Conservation (phyloP, 2,113 vertebrate genomes). For the Pyxicephalus adspersus region DNA sequence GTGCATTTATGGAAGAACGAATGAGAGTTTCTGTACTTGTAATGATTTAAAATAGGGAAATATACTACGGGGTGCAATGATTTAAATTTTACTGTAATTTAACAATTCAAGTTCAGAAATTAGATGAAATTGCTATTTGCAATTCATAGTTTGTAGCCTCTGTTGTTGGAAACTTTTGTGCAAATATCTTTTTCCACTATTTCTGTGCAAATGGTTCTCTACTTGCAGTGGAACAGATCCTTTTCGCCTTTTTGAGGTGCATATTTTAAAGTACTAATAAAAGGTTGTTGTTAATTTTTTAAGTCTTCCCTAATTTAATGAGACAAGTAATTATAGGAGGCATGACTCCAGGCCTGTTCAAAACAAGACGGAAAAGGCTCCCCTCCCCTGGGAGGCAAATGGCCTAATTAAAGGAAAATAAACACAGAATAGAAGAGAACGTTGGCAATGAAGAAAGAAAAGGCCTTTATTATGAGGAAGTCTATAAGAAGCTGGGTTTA, state of each 20-base stretch:
- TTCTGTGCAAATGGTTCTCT: not conserved
- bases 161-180: too few species aligned
- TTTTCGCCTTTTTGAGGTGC: not conserved
- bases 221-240: not conserved
- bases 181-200: conserved; percentile 3
- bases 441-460: conserved; percentile 45
- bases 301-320: conserved; percentile 22
- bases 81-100: too few species aligned
- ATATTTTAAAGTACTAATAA: conserved; percentile 16
- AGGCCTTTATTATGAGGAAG: conserved; percentile 37
- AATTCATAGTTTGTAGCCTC: too few species aligned
- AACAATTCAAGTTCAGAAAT: too few species aligned
- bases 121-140: too few species aligned
- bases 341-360: conserved; percentile 6
- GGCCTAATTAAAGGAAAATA: conserved; percentile 53
- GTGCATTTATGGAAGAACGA: too few species aligned
- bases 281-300: conserved; percentile 10
- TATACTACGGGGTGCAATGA: too few species aligned
- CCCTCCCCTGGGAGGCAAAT: conserved; percentile 34
- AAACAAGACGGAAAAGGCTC: conserved; percentile 38
- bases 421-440: conserved; percentile 36
- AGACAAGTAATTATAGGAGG: conserved; percentile 36
- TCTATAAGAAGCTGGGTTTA: conserved; percentile 47
- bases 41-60: too few species aligned
- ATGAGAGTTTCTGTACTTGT: too few species aligned